A percentile compares a stretch with the other conserved stretches of the same genome.
Conservation (phyloP, 1,140 invertebrate genomes). For the Periplaneta americana region DNA sequence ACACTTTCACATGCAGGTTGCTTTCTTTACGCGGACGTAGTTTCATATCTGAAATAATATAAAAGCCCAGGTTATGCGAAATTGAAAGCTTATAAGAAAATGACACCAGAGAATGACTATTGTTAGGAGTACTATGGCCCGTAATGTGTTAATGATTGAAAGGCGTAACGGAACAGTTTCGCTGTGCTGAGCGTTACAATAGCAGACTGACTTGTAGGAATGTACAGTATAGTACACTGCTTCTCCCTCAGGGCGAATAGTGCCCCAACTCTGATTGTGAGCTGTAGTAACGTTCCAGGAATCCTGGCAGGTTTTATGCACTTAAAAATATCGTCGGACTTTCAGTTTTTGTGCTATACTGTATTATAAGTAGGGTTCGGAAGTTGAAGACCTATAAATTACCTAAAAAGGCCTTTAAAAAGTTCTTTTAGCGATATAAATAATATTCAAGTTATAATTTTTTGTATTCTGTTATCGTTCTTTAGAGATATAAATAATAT, state of each 20-base stretch:
- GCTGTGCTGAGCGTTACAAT: background rate
- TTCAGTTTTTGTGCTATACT: no score
- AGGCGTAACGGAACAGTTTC: background rate
- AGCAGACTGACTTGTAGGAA: background rate
- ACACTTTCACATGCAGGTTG: background rate
- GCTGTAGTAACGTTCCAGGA: no score
- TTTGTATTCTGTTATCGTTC: no score
- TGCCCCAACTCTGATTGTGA: no score
- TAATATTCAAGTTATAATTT: no score
- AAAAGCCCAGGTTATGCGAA: background rate
- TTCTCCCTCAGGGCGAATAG: background rate
- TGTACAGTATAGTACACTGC: background rate
- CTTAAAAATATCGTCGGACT: no score
- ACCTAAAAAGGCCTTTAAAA: no score
- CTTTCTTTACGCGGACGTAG: background rate
- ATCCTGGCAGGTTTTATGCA: no score
- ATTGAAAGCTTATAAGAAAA: background rate
- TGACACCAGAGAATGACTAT: background rate
- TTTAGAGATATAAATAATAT: no score
- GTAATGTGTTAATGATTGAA: background rate
- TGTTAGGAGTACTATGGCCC: background rate
- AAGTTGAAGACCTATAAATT: no score
- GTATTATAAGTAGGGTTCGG: no score
- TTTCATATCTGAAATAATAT: background rate
- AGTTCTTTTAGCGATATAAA: no score